Evolutionary conservation across 1,140 invertebrate species (phyloP).

Genomic region (Plectrocnemia conspersa): DNA sequence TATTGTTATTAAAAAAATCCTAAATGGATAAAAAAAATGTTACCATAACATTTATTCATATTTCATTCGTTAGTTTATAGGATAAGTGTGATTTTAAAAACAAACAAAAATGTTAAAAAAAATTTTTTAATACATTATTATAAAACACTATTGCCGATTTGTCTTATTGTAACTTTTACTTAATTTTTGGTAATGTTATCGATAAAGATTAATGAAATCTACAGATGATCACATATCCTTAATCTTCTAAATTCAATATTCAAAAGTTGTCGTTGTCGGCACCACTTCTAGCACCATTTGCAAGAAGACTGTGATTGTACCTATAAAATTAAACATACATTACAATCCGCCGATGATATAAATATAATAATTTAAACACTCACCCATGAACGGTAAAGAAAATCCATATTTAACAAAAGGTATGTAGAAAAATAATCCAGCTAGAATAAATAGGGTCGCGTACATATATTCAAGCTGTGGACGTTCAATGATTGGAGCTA

Average conservation of each 20-base stretch:
- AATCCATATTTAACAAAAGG: slow-evolving; percentile 88
- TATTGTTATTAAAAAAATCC: too few relatives aligned
- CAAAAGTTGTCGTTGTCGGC: slow-evolving; percentile 74
- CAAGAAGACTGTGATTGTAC: slow-evolving; percentile 82
- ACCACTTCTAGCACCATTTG: slow-evolving; percentile 88
- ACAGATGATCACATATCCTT: background rate
- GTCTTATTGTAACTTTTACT: too few relatives aligned
- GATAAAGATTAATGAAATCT: too few relatives aligned
- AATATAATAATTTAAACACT: slow-evolving; percentile 39
- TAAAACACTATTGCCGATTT: too few relatives aligned
- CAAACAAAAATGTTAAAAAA: too few relatives aligned
- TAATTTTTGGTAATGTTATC: too few relatives aligned
- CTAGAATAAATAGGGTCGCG: slow-evolving; percentile 80
- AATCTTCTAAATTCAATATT: slow-evolving; percentile 43
- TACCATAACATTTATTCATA: too few relatives aligned
- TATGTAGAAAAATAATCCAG: slow-evolving; percentile 85
- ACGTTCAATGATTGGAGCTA: slow-evolving; percentile 87
- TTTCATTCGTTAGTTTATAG: too few relatives aligned
- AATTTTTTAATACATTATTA: too few relatives aligned
- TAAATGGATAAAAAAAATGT: too few relatives aligned
- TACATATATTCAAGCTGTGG: slow-evolving; percentile 90
- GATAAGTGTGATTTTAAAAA: too few relatives aligned
- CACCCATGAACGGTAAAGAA: slow-evolving; percentile 78
- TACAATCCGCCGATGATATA: slow-evolving; percentile 10
- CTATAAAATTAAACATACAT: slow-evolving; percentile 56